Base-by-base conservation (phyloP, 2,113 vertebrate species). In the Mixornis gularis region DNA sequence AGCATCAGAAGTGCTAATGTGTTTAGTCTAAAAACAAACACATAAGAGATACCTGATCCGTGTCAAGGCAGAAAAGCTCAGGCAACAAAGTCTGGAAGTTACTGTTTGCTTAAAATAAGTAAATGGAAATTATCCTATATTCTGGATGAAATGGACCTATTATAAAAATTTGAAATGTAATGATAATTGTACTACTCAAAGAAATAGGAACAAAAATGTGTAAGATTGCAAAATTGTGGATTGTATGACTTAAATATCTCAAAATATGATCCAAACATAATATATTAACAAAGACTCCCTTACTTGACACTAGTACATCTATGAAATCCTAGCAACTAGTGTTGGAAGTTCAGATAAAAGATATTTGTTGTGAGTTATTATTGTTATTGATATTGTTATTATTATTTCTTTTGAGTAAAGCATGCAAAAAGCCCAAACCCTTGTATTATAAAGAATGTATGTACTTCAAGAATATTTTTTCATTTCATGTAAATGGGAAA, bases 341-440 rank as follows among this genome's bases (percentile, higher is more conserved):
- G 63, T 63, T 64, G 65, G 38, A 87, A 63, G 20, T 71, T 76
- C 41, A 87, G 43, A 71, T 30, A 26, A 82, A 92, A 72, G 2
- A 66, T 78, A 55, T 48, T 25, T 40, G 2, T 34, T 32, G 3
- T 30, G 9, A 2, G 2, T 34, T 44, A 26, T 32, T 53, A 21
- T 22, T 41, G 8, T 13, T 58, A 7, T 34, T 27, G 12, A 7
- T 52, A 17, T 30, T 22, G 3, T 26, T 56, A 1, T 36, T 21
- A 10, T 12, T 18, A 7, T 17, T 58, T 60, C 3, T 73, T 85
- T 82, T 21, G 41, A 60, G 18, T 43, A 78, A 91, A 70, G 3
- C 13, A 18, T 32, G 9, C 6, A 73, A 44, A 80, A 64, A 43
- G 0, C 2, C 12, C 13, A 44, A 77, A 1, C 0, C 2, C 13